These are phyloP conservation scores for Glaucidium brasilianum DNA, from an alignment of 2,113 vertebrate genomes.

Conservation along the genomic window DNA sequence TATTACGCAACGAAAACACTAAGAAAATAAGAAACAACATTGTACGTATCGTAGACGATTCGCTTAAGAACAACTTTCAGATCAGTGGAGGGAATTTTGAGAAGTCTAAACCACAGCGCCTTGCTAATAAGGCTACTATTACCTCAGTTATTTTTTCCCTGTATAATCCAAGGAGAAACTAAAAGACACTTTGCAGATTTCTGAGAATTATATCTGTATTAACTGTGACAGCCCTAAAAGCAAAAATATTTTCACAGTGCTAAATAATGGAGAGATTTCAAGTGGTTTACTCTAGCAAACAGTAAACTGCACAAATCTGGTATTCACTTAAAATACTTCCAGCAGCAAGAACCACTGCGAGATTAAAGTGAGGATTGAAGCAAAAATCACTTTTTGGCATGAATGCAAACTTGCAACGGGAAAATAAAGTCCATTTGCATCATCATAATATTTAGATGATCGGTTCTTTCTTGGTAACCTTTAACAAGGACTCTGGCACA, in stretches of 20 bases:
- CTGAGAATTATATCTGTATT: background rate
- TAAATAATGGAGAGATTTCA: background rate
- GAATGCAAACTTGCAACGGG: background rate
- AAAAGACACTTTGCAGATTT: background rate
- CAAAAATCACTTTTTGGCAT: background rate
- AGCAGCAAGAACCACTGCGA: background rate
- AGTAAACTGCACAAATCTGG: background rate
- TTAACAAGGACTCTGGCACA: background rate
- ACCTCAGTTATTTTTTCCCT: background rate
- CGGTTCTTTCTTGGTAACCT: background rate
- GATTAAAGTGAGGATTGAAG: background rate
- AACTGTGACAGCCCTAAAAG: background rate
- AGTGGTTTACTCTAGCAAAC: background rate
- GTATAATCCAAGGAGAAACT: background rate
- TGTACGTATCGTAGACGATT: background rate
- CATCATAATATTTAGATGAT: background rate
- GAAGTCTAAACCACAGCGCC: background rate
- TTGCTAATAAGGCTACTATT: background rate
- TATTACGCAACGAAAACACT: background rate
- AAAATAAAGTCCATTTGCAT: conserved; percentile 1
- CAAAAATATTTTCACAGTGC: background rate
- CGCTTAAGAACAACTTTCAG: background rate
- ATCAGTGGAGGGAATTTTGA: background rate
- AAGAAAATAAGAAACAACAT: conserved; percentile 15
- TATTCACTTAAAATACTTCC: background rate